Base-by-base conservation (phyloP, 2,113 vertebrate genomes). In the Vanacampus margaritifer region DNA sequence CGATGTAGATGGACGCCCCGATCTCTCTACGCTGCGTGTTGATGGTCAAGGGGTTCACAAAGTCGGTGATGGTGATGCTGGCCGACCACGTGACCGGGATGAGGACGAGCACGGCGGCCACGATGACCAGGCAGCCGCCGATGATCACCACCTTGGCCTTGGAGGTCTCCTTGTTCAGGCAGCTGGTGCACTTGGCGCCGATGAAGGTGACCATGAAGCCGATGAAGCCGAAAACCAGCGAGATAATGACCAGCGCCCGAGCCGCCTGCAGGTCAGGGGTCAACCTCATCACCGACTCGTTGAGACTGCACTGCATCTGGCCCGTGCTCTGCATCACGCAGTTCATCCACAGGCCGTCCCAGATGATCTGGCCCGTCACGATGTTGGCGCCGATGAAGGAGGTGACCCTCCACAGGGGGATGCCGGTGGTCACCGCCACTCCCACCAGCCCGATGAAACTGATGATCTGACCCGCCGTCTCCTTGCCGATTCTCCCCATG, bases 261-360 rank as follows among this genome's bases (percentile, higher is more conserved):
- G 93, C 94, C 0, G 94, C 93, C 76, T 98, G 96, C 75, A 97
- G 92, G 73, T 98, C 96, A 72, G 87, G 84, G 0, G 92, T 76
- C 83, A 97, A 75, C 0, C 71, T 88, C 91, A 96, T 74, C 79
- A 97, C 1, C 0, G 94, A 95, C 36, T 94, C 92, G 7, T 94
- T 92, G 58, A 96, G 79, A 71, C 82, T 93, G 85, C 97, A 99
- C 81, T 93, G 92, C 92, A 92, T 92, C 86, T 98, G 96, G 3
- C 97, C 97, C 0, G 96, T 99, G 84, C 93, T 94, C 91, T 98
- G 97, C 87, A 95, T 94, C 76, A 98, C 92, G 3, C 96, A 99
- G 84, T 88, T 92, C 96, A 98, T 98, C 97, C 97, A 99, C 87
- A 99, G 91, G 6, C 97, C 97, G 39, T 99, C 96, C 96, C 95